phyloP scores from a whole-genome alignment of 2,113 vertebrate species.

The Rhabdornis inornatus region DNA sequence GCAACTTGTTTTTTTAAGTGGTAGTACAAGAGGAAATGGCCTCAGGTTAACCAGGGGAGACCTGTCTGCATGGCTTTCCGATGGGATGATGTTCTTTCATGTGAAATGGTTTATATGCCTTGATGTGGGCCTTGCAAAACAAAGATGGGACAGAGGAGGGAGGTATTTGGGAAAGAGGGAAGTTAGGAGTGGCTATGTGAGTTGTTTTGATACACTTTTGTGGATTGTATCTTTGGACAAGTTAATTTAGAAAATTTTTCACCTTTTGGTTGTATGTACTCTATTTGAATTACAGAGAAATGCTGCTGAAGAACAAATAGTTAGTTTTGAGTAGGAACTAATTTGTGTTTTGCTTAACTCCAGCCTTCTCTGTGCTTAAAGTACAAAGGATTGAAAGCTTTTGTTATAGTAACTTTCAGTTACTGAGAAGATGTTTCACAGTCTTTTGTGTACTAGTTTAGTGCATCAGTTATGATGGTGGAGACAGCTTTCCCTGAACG shows the following conservation, averaged over 20 bases:
- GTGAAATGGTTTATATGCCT: not conserved
- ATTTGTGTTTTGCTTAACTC: not conserved
- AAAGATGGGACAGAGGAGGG: not conserved
- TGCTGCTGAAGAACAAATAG: not conserved
- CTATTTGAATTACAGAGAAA: not conserved
- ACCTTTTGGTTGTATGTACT: not conserved
- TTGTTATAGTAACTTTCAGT: not conserved
- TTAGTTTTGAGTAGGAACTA: not conserved
- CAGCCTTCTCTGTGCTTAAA: not conserved
- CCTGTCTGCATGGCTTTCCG: not conserved
- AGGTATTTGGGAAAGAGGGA: not conserved
- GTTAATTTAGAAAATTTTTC: not conserved
- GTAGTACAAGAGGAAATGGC: not conserved
- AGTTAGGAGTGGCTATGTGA: accelerated
- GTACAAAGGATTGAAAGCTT: not conserved
- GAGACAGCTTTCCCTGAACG: not conserved
- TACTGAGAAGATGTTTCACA: not conserved
- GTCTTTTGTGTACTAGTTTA: not conserved
- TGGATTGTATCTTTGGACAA: not conserved
- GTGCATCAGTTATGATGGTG: not conserved
- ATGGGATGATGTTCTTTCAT: not conserved
- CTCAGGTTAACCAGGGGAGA: no score
- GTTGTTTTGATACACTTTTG: not conserved
- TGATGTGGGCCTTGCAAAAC: not conserved
- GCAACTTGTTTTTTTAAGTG: not conserved